A percentile compares a stretch with the other conserved stretches of the same genome.
Conservation (phyloP, 2,113 vertebrate species). For the Equus quagga region DNA sequence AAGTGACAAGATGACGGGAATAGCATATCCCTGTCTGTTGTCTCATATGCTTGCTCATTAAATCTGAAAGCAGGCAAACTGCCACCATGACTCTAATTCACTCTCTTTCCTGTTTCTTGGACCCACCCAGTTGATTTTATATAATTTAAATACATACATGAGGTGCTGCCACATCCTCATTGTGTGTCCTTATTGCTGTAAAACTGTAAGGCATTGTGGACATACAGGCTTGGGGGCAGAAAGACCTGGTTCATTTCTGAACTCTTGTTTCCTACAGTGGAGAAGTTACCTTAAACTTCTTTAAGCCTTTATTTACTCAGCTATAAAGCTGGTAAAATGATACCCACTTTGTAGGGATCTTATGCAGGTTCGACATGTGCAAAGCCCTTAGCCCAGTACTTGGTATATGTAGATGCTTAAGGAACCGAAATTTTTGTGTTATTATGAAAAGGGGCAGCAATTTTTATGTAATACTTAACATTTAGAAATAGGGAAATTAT, state of each 20-base stretch:
- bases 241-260: background rate
- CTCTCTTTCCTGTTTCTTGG: background rate
- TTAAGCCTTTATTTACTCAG: background rate
- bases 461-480: conserved; percentile 48
- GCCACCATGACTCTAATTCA: background rate
- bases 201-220: background rate
- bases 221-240: background rate
- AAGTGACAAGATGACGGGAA: background rate
- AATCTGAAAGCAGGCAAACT: background rate
- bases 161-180: background rate
- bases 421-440: background rate
- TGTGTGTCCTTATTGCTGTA: conserved; percentile 2
- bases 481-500: background rate
- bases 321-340: background rate
- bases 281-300: background rate
- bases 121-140: background rate
- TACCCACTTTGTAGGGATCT: background rate
- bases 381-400: background rate
- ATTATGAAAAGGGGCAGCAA: background rate
- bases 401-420: background rate
- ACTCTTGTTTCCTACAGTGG: background rate
- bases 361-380: background rate
- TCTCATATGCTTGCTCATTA: background rate
- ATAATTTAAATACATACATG: background rate
- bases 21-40: background rate